These are phyloP conservation scores for Neocrepidodera transversa DNA, from an alignment of 2,888 invertebrate genomes.

Conservation along the genomic window DNA sequence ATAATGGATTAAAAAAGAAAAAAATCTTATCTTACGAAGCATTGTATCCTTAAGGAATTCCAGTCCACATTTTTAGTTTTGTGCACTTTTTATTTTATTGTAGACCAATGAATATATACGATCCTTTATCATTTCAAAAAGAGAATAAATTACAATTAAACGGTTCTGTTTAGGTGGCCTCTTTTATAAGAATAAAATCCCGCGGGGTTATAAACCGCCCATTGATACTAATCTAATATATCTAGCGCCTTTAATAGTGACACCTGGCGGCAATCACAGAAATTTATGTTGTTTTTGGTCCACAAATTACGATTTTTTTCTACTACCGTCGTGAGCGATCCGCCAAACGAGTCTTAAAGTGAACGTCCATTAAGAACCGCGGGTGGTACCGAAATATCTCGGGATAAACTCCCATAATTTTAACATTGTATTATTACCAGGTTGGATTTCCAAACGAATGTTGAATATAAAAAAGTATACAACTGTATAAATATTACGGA, in stretches of 20 bases:
- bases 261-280: constrained; percentile 40
- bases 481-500: too few relatives aligned
- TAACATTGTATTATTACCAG: constrained; percentile 5
- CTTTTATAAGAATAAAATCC: constrained; percentile 13
- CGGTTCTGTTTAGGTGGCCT: constrained; percentile 19
- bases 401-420: constrained; percentile 25
- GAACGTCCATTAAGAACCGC: constrained; percentile 51
- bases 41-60: too few relatives aligned
- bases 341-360: constrained; percentile 28
- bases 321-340: constrained; percentile 35
- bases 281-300: constrained; percentile 42
- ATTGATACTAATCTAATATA: constrained; percentile 42
- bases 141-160: constrained; percentile 23
- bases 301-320: constrained; percentile 43
- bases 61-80: too few relatives aligned
- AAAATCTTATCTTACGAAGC: too few relatives aligned
- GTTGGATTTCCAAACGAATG: background rate
- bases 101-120: background rate
- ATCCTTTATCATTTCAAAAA: constrained; percentile 3
- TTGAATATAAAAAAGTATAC: too few relatives aligned
- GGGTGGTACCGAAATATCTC: constrained; percentile 51
- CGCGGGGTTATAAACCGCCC: constrained; percentile 27
- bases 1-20: too few relatives aligned
- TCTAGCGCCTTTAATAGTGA: constrained; percentile 41
- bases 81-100: background rate